These are phyloP conservation scores for Coleophora deauratella DNA, from an alignment of 2,888 invertebrate species.

Conservation along the genomic window DNA sequence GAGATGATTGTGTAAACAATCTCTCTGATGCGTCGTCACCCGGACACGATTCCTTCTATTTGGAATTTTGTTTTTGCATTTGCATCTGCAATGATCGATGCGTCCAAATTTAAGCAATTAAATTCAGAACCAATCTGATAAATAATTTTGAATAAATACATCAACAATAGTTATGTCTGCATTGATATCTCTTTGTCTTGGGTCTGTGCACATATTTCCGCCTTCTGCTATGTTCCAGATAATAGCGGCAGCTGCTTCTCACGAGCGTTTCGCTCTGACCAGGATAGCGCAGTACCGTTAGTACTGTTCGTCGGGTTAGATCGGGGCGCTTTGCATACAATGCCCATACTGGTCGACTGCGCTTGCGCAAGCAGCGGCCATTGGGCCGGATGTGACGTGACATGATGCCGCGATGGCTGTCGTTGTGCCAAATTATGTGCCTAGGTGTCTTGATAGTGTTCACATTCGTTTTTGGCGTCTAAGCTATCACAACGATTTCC, in stretches of 20 bases:
- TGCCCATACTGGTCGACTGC: conserved; percentile 53
- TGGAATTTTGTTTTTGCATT: conserved; percentile 28
- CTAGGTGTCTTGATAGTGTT: conserved; percentile 30
- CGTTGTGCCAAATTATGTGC: conserved; percentile 40
- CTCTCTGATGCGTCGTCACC: too few species aligned
- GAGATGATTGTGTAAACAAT: conserved; percentile 46
- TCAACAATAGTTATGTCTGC: too few species aligned
- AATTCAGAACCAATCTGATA: too few species aligned
- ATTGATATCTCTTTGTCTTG: too few species aligned
- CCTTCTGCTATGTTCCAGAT: too few species aligned
- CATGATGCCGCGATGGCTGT: conserved; percentile 24
- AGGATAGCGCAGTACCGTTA: conserved; percentile 2
- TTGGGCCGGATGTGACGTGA: conserved; percentile 59
- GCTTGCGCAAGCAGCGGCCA: conserved; percentile 60
- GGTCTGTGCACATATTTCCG: too few species aligned
- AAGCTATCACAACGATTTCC: too few species aligned
- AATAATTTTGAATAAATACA: too few species aligned
- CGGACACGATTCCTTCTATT: conserved; percentile 45
- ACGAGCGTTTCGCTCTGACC: conserved; percentile 3
- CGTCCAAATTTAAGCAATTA: too few species aligned
- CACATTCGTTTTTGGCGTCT: too few species aligned
- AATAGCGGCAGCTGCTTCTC: conserved; percentile 8
- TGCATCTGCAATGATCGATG: conserved; percentile 32
- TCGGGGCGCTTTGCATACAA: conserved; percentile 63
- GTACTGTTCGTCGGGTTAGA: conserved; percentile 41